Evolutionary conservation across 2,888 invertebrate genomes (phyloP), one percentile per base, ranked within the genome.

Genomic region (Oligia latruncula): DNA sequence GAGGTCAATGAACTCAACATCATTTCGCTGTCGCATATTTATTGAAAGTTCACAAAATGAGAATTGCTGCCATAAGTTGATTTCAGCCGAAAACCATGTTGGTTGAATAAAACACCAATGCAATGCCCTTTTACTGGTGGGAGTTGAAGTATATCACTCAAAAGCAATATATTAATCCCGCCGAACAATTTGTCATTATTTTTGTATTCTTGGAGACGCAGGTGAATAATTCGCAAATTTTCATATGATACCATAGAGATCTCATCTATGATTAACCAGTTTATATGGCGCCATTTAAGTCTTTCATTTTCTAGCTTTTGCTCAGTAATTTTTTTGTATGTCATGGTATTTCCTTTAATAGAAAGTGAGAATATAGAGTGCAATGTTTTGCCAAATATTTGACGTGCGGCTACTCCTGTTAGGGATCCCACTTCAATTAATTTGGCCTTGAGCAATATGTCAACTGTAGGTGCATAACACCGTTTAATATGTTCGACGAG

Each of bases 81-180:
- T 4, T 58, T 71, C 71, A 1, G 58, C 71, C 1, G 58, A 43
- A n/a, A n/a, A 60, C n/a, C n/a, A 60, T 60, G 60, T 4, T 3
- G 60, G n/a, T 60, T 60, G 60, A 13, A 60, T 13, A 60, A 60
- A 60, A 4, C 60, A 43, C 71, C 40, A 40, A n/a, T n/a, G n/a
- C n/a, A n/a, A n/a, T n/a, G 40, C 8, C n/a, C 71, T 58, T 58
- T 71, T 8, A 70, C 70, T 9, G 35, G 70, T 17, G 70, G 52
- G 9, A 70, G 71, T 15, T 55, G 55, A 20, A 71, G 4, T 13
- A 71, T 40, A 20, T 71, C 40, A 40, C 71, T 23, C 55, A 55
- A 71, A 20, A 71, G 35, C 20, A 55, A 20, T 40, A 71, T 15
- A 49, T 49, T 13, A 15, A 49, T 15, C 15, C 49, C 15, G 49